Conservation (phyloP, 2,797 vertebrate genomes). For the Tragopan temminckii region DNA sequence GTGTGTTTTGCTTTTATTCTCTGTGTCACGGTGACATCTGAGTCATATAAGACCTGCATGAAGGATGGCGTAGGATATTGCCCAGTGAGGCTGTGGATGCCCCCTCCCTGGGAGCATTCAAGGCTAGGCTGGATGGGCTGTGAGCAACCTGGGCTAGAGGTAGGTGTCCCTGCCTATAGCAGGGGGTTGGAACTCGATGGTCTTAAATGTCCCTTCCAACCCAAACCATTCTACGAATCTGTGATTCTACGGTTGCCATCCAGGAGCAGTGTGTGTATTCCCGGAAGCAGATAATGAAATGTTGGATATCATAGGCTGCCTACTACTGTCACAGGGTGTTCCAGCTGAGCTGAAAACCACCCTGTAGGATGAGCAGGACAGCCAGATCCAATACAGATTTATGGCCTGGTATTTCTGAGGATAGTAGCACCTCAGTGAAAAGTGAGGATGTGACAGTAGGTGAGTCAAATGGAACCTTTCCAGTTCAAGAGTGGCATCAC, state of each 20-base stretch:
- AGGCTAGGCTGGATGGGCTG: too few species aligned
- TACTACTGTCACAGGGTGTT: fast-evolving
- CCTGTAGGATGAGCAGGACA: background rate
- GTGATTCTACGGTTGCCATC: background rate
- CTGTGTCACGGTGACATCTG: background rate
- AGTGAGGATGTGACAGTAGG: background rate
- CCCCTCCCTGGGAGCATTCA: too few species aligned
- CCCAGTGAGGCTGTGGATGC: background rate
- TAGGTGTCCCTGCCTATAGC: too few species aligned
- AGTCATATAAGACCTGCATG: background rate
- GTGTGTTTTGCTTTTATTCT: constrained; percentile 20
- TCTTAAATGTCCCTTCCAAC: too few species aligned
- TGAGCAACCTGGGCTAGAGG: too few species aligned
- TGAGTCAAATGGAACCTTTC: background rate
- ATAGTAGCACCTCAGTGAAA: background rate
- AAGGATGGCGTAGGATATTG: background rate
- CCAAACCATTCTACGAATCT: too few species aligned
- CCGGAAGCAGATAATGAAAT: background rate
- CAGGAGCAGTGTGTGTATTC: background rate
- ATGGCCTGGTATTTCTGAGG: background rate
- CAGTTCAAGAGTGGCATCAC: background rate
- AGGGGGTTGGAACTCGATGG: too few species aligned
- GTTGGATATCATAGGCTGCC: background rate
- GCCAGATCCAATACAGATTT: background rate
- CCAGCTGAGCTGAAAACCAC: background rate